Percentiles rank a stretch among this genome's conserved stretches.
These are phyloP conservation scores for Pseudochirops cupreus DNA, from an alignment of 2,797 vertebrate species.

Conservation along the genomic window DNA sequence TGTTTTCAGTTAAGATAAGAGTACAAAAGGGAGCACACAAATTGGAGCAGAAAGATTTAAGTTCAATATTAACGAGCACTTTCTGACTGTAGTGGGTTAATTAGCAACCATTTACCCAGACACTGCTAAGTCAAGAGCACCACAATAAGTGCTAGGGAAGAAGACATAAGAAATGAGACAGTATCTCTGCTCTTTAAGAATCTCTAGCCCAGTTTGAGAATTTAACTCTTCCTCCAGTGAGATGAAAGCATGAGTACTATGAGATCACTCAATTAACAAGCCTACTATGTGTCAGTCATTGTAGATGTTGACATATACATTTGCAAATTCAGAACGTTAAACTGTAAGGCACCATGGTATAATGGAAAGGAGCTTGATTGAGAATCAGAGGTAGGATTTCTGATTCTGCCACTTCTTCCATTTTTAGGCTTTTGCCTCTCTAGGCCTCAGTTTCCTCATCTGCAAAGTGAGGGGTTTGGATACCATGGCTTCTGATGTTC, in stretches of 20 bases:
- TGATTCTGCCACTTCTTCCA: neutral
- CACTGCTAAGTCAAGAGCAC: constrained; percentile 41
- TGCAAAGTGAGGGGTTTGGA: neutral
- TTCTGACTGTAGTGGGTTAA: constrained; percentile 24
- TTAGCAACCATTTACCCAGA: constrained; percentile 18
- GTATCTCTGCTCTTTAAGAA: neutral
- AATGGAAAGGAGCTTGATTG: neutral
- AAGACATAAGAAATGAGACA: neutral
- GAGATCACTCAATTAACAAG: neutral
- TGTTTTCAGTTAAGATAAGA: constrained; percentile 10
- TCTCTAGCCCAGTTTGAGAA: constrained; percentile 28
- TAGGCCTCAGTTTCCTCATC: neutral
- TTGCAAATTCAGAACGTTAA: neutral
- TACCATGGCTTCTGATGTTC: neutral
- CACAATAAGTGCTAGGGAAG: neutral
- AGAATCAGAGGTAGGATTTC: neutral
- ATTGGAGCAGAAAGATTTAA: neutral
- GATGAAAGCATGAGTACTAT: neutral
- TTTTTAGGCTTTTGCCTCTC: neutral
- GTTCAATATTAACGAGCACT: neutral
- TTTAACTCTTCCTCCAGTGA: neutral
- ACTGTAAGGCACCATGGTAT: neutral
- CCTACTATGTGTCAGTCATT: neutral
- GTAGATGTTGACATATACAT: neutral
- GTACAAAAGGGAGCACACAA: neutral